Evolutionary conservation across 2,888 invertebrate species (phyloP), one percentile per base, ranked within the genome.

Genomic region (Meiosimyza platycephala): DNA sequence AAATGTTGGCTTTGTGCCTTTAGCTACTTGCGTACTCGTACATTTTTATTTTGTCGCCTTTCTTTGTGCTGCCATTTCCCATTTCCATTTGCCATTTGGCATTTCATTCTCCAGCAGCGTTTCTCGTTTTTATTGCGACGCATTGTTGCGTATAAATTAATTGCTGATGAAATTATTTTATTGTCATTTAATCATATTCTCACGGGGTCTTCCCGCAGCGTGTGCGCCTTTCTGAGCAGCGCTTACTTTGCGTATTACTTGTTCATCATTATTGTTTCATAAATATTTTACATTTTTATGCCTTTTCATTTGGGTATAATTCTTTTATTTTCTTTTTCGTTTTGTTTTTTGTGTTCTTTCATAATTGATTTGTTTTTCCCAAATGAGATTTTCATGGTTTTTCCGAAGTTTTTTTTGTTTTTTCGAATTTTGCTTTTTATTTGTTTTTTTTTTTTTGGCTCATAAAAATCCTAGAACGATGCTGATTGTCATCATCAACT

Each of bases 131-230:
- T 71, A 55, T 71, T 55, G 71, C 71, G 47, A 71, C n/a, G 63
- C 51, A 63, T 51, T 69, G 72, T 71, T 64, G 69, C 40, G 55
- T 54, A 55, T 60, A 54, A 65, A 72, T 74, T 74, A 69, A 74
- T 74, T 72, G 66, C 55, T 69, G 50, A 68, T 70, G 70, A 50
- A 72, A 74, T 74, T 59, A 65, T 65, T 71, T 70, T 64, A 72
- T 66, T 69, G 72, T 60, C 66, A 69, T 70, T 68, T 70, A 74
- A 74, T 70, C 15, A 66, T 6, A 54, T 66, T 66, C 65, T 33
- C 52, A 40, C 65, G 65, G 9, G 40, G 16, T 47, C 13, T 52
- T 50, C 28, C 50, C 64, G 50, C 40, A 9, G 40, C 33, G 16
- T 40, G 3, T 22, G 15, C 60, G 60, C 6, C 28, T 11, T n/a